Evolutionary conservation across 2,113 vertebrate species (phyloP).

Genomic region (Ahaetulla prasina): DNA sequence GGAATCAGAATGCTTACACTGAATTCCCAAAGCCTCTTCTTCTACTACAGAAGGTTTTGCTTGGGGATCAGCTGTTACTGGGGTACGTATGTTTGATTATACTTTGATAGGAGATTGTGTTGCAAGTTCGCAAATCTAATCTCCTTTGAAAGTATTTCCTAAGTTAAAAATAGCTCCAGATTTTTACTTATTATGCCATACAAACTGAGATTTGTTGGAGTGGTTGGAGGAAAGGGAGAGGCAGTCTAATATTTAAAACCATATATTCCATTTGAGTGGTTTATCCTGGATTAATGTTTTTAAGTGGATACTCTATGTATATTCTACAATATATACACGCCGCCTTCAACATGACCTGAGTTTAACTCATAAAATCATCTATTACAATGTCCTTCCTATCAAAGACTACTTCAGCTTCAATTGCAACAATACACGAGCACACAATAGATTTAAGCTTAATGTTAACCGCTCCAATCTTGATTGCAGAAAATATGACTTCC

Average conservation of each 20-base stretch:
- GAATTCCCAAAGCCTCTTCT: neutral
- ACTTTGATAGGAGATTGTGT: neutral
- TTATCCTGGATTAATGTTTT: neutral
- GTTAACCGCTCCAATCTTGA: no score
- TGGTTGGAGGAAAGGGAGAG: neutral
- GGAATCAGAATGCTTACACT: neutral
- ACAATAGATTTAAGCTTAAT: no score
- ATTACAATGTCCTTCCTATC: no score
- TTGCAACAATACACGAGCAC: no score
- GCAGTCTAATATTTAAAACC: neutral
- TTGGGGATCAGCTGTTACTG: neutral
- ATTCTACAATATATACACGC: neutral
- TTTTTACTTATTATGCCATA: neutral
- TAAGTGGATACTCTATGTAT: neutral
- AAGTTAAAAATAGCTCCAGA: neutral
- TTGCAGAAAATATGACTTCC: no score
- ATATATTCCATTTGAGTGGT: neutral
- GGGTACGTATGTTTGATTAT: neutral
- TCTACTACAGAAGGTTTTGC: neutral
- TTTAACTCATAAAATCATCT: no score
- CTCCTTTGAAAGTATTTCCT: neutral
- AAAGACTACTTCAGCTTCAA: no score
- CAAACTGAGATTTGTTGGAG: neutral
- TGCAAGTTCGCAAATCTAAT: neutral
- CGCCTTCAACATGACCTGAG: no score